Evolutionary conservation across 2,797 vertebrate genomes (phyloP), one percentile per base, ranked within the genome.

Genomic region (Sebastes variabilis): DNA sequence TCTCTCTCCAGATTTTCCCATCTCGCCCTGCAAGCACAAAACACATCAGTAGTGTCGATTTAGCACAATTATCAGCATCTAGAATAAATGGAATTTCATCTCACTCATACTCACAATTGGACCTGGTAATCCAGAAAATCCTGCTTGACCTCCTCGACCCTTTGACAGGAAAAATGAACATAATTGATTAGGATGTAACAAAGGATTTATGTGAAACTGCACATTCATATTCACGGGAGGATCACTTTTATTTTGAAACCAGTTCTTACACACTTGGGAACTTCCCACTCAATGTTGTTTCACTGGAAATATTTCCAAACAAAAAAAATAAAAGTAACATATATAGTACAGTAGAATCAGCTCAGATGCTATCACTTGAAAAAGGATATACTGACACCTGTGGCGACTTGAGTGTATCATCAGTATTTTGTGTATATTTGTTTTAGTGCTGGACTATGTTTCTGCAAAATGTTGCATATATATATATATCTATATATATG

Each of bases 71-170:
- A 49, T 42, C 1, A 61, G 0, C 3, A 67, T 67, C 22, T 46
- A 34, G 1, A 66, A 36, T 36, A n/a, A 49, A 58, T 13, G 12
- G 18, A 54, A 59, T 29, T 2, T 75, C 13, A 27, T 42, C 14
- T 74, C 8, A 61, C 1, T 65, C 34, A 71, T 73, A 94, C 94
- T 94, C 92, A 96, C 96, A 92, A 93, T 71, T 61, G 89, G 86
- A 67, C 96, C 96, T 59, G 95, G 93, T 36, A 94, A 32, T 29
- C 94, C 95, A 80, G 87, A 84, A 92, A 96, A 96, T 70, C 95
- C 95, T 11, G 38, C 38, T 72, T 81, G 94, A 54, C 95, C 95
- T 62, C 76, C 72, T 55, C 93, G 94, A 87, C 96, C 96, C 96
- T 96, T 80, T 66, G 36, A 70, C 6, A 79, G 24, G 55, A 86